Conservation (phyloP, 1,140 invertebrate species). For the Zeugodacus cucurbitae region DNA sequence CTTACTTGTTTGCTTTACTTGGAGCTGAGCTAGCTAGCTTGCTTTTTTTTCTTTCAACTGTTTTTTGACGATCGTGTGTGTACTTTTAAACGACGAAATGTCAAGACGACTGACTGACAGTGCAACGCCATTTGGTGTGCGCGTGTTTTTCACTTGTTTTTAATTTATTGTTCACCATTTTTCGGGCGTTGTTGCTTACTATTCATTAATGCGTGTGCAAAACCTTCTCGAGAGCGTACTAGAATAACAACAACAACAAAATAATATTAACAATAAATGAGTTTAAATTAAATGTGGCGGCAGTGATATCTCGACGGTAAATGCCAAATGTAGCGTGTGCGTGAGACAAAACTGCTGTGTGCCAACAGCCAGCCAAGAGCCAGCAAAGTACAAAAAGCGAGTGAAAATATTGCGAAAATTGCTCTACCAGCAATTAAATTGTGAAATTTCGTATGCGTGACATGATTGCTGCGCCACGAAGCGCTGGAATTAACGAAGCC, state of each 20-base stretch:
- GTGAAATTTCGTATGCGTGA: conserved; percentile 1
- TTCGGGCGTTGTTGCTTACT: background rate
- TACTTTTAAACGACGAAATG: background rate
- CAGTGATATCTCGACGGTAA: background rate
- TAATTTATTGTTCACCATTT: background rate
- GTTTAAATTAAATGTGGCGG: background rate
- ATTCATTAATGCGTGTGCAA: background rate
- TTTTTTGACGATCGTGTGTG: background rate
- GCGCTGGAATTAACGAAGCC: background rate
- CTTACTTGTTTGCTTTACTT: background rate
- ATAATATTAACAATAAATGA: background rate
- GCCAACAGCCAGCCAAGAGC: background rate
- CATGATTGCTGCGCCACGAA: background rate
- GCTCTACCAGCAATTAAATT: background rate
- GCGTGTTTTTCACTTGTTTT: background rate
- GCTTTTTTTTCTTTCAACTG: background rate
- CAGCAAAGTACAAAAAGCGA: background rate
- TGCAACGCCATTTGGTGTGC: conserved; percentile 26
- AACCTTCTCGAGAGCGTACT: background rate
- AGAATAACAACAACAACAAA: background rate
- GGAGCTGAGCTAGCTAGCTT: background rate
- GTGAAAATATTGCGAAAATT: background rate
- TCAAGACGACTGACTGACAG: background rate
- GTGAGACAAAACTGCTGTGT: background rate
- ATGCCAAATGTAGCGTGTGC: background rate